phyloP scores from a whole-genome alignment of 2,797 vertebrate genomes.

The Sebastes iracundus region DNA sequence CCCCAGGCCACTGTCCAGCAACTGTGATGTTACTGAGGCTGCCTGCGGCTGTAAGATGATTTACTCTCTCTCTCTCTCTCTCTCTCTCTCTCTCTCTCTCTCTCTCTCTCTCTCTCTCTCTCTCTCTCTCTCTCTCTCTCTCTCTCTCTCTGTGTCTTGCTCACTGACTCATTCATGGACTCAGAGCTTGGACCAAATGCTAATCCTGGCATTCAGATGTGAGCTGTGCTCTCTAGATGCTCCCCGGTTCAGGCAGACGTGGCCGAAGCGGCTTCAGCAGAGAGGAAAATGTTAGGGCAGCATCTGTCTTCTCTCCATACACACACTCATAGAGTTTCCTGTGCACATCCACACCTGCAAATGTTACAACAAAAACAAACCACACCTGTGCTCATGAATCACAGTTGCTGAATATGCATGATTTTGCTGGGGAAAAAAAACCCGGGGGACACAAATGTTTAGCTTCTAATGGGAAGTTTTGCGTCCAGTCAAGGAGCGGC shows the following conservation, averaged over 20 bases:
- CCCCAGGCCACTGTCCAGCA: constrained; percentile 55
- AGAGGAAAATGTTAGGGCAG: constrained; percentile 8
- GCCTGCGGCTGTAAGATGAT: constrained; percentile 63
- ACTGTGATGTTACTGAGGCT: constrained; percentile 61
- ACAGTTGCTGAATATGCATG: constrained; percentile 28
- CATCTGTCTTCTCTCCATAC: background rate
- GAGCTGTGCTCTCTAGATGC: constrained; percentile 46
- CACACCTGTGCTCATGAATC: constrained; percentile 5
- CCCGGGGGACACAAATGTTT: background rate
- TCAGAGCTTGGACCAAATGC: constrained; percentile 66
- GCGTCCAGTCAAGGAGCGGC: background rate
- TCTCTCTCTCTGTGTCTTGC: constrained; percentile 28
- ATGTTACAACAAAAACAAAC: constrained; percentile 7
- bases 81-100: constrained; percentile 14
- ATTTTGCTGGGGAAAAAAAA: background rate
- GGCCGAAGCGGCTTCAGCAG: constrained; percentile 30
- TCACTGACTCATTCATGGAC: constrained; percentile 69
- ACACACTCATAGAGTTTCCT: background rate
- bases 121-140: constrained; percentile 8
- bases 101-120: constrained; percentile 2
- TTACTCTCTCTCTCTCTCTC: constrained; percentile 47
- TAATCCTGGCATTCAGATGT: constrained; percentile 79
- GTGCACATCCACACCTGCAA: constrained; percentile 11
- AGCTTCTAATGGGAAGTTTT: constrained; percentile 3
- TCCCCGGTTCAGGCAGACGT: constrained; percentile 31